phyloP scores from a whole-genome alignment of 2,797 vertebrate genomes.

The Eulemur albifrons region DNA sequence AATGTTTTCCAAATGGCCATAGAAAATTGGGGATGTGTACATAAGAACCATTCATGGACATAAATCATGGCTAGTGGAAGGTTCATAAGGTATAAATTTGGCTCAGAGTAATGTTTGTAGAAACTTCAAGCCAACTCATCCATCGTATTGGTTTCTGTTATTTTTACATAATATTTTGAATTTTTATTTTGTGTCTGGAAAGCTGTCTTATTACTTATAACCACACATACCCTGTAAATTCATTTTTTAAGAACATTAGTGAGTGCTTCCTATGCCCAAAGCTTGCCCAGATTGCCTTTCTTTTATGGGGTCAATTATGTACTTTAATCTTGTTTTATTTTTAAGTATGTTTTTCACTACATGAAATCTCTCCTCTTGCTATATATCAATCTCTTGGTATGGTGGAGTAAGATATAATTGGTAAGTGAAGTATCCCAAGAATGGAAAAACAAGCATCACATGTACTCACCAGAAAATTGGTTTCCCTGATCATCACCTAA shows the following conservation, averaged over 20 bases:
- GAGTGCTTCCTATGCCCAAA: background rate
- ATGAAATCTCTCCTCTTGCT: background rate
- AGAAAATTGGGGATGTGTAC: conserved; percentile 51
- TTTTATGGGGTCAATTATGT: background rate
- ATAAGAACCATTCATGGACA: background rate
- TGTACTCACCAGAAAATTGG: too few relatives aligned
- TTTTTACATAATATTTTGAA: conserved; percentile 15
- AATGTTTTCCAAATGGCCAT: conserved; percentile 25
- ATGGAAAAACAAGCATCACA: too few relatives aligned
- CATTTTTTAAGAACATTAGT: background rate
- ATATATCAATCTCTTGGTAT: background rate
- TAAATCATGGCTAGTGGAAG: conserved; percentile 41
- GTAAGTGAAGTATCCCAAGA: too few relatives aligned
- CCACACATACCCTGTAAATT: background rate
- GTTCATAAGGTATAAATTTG: conserved; percentile 3
- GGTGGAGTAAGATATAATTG: background rate
- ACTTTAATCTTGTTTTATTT: background rate
- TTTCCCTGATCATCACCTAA: too few relatives aligned
- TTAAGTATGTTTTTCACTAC: background rate
- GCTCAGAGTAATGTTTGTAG: background rate
- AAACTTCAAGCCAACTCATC: conserved; percentile 12
- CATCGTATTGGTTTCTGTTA: background rate
- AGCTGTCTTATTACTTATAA: background rate
- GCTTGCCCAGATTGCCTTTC: background rate
- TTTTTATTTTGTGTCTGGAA: background rate